A percentile compares a stretch with the other conserved stretches of the same genome.
Evolutionary conservation across 2,888 invertebrate species (phyloP).

Genomic region (Hermodice carunculata): DNA sequence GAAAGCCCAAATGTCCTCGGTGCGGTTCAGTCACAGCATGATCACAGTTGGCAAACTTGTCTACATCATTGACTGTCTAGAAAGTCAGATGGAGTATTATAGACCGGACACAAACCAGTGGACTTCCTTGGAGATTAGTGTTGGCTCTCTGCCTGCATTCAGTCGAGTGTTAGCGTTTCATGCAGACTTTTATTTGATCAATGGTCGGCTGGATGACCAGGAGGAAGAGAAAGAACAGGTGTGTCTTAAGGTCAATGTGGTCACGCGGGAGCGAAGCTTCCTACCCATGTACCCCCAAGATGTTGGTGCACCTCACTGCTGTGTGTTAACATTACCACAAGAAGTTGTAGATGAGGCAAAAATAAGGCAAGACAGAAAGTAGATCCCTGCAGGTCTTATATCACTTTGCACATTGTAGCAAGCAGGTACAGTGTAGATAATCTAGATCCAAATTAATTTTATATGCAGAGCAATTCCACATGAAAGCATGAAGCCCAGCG

Average conservation of each 20-base stretch:
- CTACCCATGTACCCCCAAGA: constrained; percentile 8
- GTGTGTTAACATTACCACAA: neutral
- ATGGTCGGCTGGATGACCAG: neutral
- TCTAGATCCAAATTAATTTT: no score
- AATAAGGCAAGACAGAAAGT: no score
- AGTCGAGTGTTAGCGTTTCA: neutral
- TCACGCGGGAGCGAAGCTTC: neutral
- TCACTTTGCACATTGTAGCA: no score
- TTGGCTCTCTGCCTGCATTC: constrained; percentile 3
- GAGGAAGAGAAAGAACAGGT: constrained; percentile 9
- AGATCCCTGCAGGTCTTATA: no score
- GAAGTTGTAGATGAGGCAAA: no score
- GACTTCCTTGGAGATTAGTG: constrained; percentile 8
- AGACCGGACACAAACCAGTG: constrained; percentile 5
- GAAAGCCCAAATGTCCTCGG: neutral
- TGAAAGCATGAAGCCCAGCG: no score
- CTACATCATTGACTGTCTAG: constrained; percentile 1
- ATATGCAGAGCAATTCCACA: no score
- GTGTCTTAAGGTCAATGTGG: constrained; percentile 6
- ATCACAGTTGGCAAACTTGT: neutral
- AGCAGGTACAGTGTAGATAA: no score
- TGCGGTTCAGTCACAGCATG: constrained; percentile 16
- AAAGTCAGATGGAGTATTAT: constrained; percentile 14
- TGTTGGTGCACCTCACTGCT: constrained; percentile 1
- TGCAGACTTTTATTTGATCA: constrained; percentile 6